A percentile compares a stretch with the other conserved stretches of the same genome.
Conservation (phyloP, 2,888 invertebrate genomes). For the Graphium colonna region DNA sequence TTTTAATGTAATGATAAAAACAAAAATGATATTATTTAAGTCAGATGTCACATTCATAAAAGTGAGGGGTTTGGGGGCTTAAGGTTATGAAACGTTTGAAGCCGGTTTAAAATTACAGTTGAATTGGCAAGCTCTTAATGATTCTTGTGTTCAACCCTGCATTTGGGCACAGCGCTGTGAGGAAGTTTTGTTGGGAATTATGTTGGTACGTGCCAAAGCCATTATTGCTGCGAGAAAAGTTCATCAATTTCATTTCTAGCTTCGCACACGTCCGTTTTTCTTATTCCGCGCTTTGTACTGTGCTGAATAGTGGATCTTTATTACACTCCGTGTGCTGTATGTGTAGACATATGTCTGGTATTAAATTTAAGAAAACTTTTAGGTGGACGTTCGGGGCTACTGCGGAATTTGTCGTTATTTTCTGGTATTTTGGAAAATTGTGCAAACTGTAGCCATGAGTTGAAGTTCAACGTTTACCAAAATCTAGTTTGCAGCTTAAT, state of each 20-base stretch:
- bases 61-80: too few relatives aligned
- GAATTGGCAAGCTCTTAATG: neutral
- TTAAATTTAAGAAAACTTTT: conserved; percentile 1
- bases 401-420: too few relatives aligned
- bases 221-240: conserved; percentile 80
- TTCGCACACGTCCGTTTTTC: conserved; percentile 40
- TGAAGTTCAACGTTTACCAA: neutral
- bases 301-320: conserved; percentile 20
- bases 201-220: conserved; percentile 80
- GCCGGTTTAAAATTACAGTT: too few relatives aligned
- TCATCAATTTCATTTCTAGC: conserved; percentile 80
- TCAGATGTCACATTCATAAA: too few relatives aligned
- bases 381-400: conserved; percentile 2
- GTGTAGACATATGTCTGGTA: too few relatives aligned
- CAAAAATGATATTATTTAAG: too few relatives aligned
- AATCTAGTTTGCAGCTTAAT: neutral
- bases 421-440: too few relatives aligned
- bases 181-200: conserved; percentile 78
- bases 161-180: conserved; percentile 53
- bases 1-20: too few relatives aligned
- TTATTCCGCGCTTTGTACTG: conserved; percentile 26
- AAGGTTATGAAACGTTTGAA: too few relatives aligned
- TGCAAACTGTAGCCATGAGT: too few relatives aligned
- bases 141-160: conserved; percentile 52
- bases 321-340: conserved; percentile 6